phyloP scores from a whole-genome alignment of 2,888 invertebrate genomes.

The Rhogogaster chlorosoma region DNA sequence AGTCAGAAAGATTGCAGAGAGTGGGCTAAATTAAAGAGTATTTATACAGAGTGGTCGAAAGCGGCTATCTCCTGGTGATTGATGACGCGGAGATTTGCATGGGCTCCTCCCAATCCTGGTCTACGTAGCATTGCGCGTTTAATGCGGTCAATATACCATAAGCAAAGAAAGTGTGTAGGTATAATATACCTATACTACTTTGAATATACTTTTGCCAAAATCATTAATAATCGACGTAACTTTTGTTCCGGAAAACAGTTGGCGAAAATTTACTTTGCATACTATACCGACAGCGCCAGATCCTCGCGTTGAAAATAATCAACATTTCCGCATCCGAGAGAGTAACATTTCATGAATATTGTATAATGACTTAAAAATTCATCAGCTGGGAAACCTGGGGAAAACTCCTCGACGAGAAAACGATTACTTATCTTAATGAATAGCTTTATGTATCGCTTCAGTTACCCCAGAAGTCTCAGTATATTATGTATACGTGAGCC shows the following conservation, averaged over 20 bases:
- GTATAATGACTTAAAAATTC: background rate
- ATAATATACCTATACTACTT: background rate
- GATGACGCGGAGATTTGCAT: conserved; percentile 52
- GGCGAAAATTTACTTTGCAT: background rate
- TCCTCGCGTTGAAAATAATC: background rate
- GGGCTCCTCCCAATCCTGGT: conserved; percentile 52
- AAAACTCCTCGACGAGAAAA: background rate
- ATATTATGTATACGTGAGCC: background rate
- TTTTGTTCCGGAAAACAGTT: conserved; percentile 27
- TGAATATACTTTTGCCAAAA: conserved; percentile 18
- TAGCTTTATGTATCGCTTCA: background rate
- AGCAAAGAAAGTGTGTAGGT: background rate
- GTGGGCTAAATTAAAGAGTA: conserved; percentile 52
- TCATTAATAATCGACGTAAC: conserved; percentile 42
- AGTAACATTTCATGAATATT: background rate
- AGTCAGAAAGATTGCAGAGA: background rate
- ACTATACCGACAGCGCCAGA: background rate
- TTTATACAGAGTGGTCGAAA: conserved; percentile 54
- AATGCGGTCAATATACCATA: conserved; percentile 50
- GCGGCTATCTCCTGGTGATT: conserved; percentile 50
- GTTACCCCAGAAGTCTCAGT: background rate
- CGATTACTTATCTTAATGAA: background rate
- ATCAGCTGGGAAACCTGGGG: background rate
- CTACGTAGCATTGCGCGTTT: conserved; percentile 41
- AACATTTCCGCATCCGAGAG: background rate